These are phyloP conservation scores for Melikaiella ostensackeni DNA, from an alignment of 2,888 invertebrate genomes.

Conservation along the genomic window DNA sequence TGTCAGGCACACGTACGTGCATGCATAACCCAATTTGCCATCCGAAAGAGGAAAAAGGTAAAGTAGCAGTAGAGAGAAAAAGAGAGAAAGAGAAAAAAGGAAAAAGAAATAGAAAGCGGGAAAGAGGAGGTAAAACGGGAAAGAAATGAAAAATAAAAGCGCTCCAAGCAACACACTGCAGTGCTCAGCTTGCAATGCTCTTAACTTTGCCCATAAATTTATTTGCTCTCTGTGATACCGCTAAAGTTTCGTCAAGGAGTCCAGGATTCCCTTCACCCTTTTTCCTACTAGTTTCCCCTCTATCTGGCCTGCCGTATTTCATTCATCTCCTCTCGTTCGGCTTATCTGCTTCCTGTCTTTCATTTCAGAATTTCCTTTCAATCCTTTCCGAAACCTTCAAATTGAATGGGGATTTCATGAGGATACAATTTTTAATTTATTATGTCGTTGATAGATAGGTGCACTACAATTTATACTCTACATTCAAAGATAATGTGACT, in stretches of 20 bases:
- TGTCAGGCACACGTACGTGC: slow-evolving; percentile 46
- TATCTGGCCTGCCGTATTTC: slow-evolving; percentile 24
- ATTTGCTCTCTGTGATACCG: slow-evolving; percentile 68
- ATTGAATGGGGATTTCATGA: not conserved
- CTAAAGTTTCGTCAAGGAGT: slow-evolving; percentile 71
- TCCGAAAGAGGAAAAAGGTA: slow-evolving; percentile 46
- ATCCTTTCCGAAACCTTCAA: slow-evolving; percentile 19
- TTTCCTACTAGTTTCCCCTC: slow-evolving; percentile 44
- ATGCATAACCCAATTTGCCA: slow-evolving; percentile 57
- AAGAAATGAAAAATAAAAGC: slow-evolving; percentile 63
- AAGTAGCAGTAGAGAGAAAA: slow-evolving; percentile 17
- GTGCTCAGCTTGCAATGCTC: slow-evolving; percentile 68
- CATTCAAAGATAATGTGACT: no score
- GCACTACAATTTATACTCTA: not conserved
- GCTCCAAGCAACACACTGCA: slow-evolving; percentile 61
- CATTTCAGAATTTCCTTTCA: slow-evolving; percentile 24
- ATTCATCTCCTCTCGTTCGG: slow-evolving; percentile 17
- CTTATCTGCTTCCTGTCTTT: slow-evolving; percentile 47
- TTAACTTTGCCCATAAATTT: slow-evolving; percentile 75
- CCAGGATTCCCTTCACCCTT: slow-evolving; percentile 41
- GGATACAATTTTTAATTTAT: not conserved
- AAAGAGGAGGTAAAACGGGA: slow-evolving; percentile 39
- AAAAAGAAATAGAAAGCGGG: slow-evolving; percentile 56
- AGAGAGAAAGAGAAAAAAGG: slow-evolving; percentile 59
- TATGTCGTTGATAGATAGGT: not conserved